Evolutionary conservation across 2,888 invertebrate genomes (phyloP).

Genomic region (Meloe dianella): DNA sequence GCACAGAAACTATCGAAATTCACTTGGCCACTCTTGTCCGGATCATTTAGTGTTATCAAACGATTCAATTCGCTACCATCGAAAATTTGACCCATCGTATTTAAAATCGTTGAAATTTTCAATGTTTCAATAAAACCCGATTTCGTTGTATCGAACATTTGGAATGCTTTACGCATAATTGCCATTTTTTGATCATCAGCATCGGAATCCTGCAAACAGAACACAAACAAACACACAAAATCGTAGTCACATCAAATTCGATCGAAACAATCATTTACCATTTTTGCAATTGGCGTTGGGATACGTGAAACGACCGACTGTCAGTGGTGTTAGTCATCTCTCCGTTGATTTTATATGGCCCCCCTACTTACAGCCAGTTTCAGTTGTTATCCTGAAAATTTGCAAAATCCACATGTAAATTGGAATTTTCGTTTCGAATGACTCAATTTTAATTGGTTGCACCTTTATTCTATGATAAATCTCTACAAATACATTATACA

Average conservation of each 20-base stretch:
- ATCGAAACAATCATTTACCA: constrained; percentile 9
- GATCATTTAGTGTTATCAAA: constrained; percentile 89
- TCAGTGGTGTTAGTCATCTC: not conserved
- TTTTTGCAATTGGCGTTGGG: not conserved
- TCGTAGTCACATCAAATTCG: not conserved
- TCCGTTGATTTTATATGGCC: not conserved
- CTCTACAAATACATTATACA: not conserved
- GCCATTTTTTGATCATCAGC: constrained; percentile 82
- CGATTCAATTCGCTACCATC: constrained; percentile 89
- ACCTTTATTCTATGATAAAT: constrained; percentile 16
- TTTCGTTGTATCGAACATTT: constrained; percentile 95
- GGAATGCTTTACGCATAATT: constrained; percentile 94
- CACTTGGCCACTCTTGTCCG: constrained; percentile 88
- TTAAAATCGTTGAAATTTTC: constrained; percentile 90
- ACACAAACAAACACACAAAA: too few species aligned
- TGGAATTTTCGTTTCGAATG: not conserved
- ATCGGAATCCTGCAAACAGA: constrained; percentile 45
- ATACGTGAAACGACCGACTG: too few species aligned
- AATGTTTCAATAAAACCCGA: constrained; percentile 89
- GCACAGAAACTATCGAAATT: constrained; percentile 94
- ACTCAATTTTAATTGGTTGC: constrained; percentile 4
- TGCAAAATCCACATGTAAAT: too few species aligned
- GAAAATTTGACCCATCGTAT: constrained; percentile 94
- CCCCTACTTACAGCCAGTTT: constrained; percentile 5
- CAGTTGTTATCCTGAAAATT: not conserved